Base-by-base conservation (phyloP, 1,140 invertebrate species). In the Aethina tumida region DNA sequence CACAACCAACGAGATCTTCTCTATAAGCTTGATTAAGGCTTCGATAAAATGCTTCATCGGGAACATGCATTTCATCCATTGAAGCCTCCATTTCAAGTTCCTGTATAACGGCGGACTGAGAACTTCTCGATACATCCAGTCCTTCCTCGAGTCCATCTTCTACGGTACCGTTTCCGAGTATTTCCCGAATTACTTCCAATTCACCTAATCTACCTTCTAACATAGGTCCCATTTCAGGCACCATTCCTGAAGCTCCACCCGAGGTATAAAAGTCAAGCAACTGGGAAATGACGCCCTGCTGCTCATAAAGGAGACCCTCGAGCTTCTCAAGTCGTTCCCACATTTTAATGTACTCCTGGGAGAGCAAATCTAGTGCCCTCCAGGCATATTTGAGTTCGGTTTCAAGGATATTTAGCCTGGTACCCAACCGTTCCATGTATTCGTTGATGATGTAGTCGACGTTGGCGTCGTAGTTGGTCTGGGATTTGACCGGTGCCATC, bases 301-400 rank as follows among this genome's bases (percentile, higher is more conserved):
- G 89, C 55, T 93, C 86, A 53, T 80, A 82, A 1, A 93, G 68
- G 26, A 94, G 71, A 22, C 82, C 75, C 60, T 95, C 90, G n/a
- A 93, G 64, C 61, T 90, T 88, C 54, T 95, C 89, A 28, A 95
- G 68, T 34, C 87, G 70, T 56, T 89, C 83, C 89, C 89, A 93
- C 79, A 95, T 94, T 56, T 88, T 86, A 9, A 90, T 82, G 53
- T 92, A 94, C 58, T 94, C 90, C 50, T 87, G 84, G 12, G 86
- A 91, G 4, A 95, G 71, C 21, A 93, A 69, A 58, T 93, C 88
- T 34, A 95, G 64, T 2, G 89, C 86, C 42, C 87, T 71, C 89
- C 89, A 94, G 1, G 89, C 89, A 55, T 88, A 91, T 46, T 87
- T 83, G 12, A 94, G 67, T 61, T 94, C 89, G 0, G 85, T 86